These are phyloP conservation scores for Cercopithecus mona DNA, from an alignment of 2,113 vertebrate genomes.

Conservation along the genomic window DNA sequence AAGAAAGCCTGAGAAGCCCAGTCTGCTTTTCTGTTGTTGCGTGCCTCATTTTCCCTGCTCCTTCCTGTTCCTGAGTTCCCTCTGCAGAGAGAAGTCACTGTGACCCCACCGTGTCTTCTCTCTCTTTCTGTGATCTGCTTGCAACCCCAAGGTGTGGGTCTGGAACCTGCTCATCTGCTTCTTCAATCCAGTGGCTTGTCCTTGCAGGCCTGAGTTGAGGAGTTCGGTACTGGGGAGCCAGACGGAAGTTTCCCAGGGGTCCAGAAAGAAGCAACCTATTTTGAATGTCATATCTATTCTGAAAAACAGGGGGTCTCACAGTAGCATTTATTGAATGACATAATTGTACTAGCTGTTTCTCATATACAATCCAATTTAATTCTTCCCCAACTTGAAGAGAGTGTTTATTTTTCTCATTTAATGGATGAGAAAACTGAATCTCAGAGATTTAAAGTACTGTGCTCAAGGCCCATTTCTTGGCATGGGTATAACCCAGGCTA, in stretches of 20 bases:
- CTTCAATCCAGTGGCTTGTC: background rate
- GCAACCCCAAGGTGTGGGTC: background rate
- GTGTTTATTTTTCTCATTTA: background rate
- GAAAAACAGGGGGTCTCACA: background rate
- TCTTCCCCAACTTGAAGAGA: background rate
- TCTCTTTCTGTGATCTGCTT: background rate
- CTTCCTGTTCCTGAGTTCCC: too few species aligned
- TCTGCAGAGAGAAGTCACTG: too few species aligned
- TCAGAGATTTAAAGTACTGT: background rate
- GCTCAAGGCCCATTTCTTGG: background rate
- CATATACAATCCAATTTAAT: background rate
- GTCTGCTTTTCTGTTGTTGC: background rate
- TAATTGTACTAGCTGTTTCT: background rate
- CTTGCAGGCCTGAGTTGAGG: background rate
- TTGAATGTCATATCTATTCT: background rate
- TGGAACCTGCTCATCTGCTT: background rate
- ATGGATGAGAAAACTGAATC: background rate
- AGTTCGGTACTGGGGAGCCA: background rate
- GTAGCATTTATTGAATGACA: background rate
- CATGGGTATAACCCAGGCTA: background rate
- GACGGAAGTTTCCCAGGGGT: background rate
- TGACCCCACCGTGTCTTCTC: background rate
- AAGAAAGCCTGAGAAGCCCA: background rate
- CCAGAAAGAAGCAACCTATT: background rate
- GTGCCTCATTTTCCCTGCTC: background rate